These are phyloP conservation scores for Sphecodes monilicornis DNA, from an alignment of 2,888 invertebrate genomes.

Conservation along the genomic window DNA sequence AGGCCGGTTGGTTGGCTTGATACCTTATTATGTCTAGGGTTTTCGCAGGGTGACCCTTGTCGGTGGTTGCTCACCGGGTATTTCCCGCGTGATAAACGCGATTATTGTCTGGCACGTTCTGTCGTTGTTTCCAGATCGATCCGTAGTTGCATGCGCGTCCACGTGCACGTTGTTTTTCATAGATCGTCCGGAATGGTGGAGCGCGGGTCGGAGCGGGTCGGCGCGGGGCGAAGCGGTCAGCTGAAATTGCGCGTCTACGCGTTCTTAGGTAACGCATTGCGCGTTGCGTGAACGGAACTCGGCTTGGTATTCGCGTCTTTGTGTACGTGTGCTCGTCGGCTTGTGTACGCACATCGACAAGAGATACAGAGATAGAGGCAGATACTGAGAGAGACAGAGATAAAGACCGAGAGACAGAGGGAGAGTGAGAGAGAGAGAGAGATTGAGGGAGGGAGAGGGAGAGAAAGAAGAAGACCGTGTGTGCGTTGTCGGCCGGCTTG, in stretches of 20 bases:
- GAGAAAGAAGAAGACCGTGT: not conserved
- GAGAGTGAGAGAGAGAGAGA: not conserved
- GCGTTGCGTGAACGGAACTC: slow-evolving; percentile 69
- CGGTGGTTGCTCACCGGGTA: slow-evolving; percentile 28
- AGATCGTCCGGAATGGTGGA: slow-evolving; percentile 45
- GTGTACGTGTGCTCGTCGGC: not conserved
- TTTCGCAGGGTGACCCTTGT: slow-evolving; percentile 34
- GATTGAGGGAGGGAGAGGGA: not conserved
- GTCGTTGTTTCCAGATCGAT: slow-evolving; percentile 67
- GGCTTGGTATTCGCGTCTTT: not conserved
- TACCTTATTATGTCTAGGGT: slow-evolving; percentile 35
- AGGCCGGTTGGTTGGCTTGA: slow-evolving; percentile 10
- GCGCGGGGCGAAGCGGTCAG: slow-evolving; percentile 3
- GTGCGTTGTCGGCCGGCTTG: slow-evolving; percentile 21
- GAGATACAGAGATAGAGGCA: not conserved
- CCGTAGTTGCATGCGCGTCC: slow-evolving; percentile 67
- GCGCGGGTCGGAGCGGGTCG: slow-evolving; percentile 7
- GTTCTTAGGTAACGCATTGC: slow-evolving; percentile 76
- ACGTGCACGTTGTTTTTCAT: slow-evolving; percentile 63
- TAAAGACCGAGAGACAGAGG: too few relatives aligned
- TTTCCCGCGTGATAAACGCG: slow-evolving; percentile 66
- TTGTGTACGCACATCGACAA: not conserved
- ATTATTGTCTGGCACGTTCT: slow-evolving; percentile 62
- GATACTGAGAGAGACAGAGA: not conserved
- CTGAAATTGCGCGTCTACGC: slow-evolving; percentile 67